These are phyloP conservation scores for Poecilus cupreus DNA, from an alignment of 2,888 invertebrate species.

Conservation along the genomic window DNA sequence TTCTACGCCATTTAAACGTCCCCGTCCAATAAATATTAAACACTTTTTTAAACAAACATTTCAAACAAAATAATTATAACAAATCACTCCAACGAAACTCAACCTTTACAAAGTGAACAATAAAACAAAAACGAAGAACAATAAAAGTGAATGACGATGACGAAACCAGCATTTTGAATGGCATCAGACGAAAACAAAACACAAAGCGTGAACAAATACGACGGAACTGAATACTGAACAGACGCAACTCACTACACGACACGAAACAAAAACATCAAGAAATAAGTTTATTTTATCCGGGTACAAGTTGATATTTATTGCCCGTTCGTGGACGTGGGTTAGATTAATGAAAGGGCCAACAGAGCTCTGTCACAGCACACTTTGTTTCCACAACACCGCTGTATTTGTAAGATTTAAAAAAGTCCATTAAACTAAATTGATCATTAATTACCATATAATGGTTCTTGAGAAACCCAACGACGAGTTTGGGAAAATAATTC, in stretches of 20 bases:
- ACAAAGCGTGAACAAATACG: not conserved
- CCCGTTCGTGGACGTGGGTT: constrained; percentile 27
- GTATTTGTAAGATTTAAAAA: constrained; percentile 23
- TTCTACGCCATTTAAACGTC: not conserved
- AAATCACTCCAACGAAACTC: constrained; percentile 4
- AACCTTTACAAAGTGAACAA: constrained; percentile 1
- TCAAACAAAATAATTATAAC: not conserved
- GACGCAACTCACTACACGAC: constrained; percentile 14
- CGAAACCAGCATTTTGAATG: constrained; percentile 18
- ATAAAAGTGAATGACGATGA: not conserved
- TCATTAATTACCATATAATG: constrained; percentile 24
- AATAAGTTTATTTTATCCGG: constrained; percentile 46
- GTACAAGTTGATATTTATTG: constrained; percentile 51
- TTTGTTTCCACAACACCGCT: not conserved
- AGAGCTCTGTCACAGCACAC: constrained; percentile 12
- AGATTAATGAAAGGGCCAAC: constrained; percentile 36
- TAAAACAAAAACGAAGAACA: constrained; percentile 13
- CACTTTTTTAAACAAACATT: no score
- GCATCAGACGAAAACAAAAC: constrained; percentile 33
- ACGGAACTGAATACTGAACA: not conserved
- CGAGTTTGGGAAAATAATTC: not conserved
- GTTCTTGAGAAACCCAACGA: not conserved
- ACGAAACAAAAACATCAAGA: constrained; percentile 20
- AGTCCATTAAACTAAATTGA: constrained; percentile 9
- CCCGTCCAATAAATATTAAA: not conserved